A percentile compares a stretch with the other conserved stretches of the same genome.
Conservation (phyloP, 2,113 vertebrate genomes). For the Spilogale gracilis region DNA sequence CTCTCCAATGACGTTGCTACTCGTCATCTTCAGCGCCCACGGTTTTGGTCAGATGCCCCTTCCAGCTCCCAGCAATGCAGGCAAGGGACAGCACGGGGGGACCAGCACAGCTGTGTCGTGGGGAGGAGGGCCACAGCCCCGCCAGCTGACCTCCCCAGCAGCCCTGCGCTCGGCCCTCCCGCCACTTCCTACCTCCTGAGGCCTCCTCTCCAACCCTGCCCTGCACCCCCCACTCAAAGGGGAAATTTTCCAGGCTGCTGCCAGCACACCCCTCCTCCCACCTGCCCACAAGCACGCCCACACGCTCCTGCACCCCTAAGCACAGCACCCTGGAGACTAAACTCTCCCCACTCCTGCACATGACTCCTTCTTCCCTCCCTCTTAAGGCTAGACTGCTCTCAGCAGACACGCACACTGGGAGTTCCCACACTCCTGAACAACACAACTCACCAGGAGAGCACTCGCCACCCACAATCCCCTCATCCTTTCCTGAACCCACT, state of each 20-base stretch:
- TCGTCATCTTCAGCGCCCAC: constrained; percentile 67
- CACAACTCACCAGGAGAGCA: not conserved
- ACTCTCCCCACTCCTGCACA: not conserved
- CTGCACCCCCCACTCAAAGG: not conserved
- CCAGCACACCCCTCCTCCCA: not conserved
- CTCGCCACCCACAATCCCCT: not conserved
- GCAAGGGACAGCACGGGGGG: not conserved
- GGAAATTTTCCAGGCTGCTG: not conserved
- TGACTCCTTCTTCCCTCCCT: not conserved
- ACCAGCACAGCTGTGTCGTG: not conserved
- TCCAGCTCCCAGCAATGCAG: not conserved
- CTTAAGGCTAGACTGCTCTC: not conserved
- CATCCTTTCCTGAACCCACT: not conserved
- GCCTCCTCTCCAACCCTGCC: not conserved
- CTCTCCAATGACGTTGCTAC: constrained; percentile 62
- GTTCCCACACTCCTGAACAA: not conserved
- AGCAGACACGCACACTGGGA: accelerated
- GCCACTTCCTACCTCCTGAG: not conserved
- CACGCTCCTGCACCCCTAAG: no score
- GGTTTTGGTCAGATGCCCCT: constrained; percentile 81
- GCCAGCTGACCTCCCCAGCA: not conserved
- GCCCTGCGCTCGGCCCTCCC: not conserved
- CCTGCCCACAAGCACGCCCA: not conserved
- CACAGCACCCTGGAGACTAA: not conserved
- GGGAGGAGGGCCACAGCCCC: not conserved